Conservation (phyloP, 2,888 invertebrate species). For the Pachliopta kotzebuea region DNA sequence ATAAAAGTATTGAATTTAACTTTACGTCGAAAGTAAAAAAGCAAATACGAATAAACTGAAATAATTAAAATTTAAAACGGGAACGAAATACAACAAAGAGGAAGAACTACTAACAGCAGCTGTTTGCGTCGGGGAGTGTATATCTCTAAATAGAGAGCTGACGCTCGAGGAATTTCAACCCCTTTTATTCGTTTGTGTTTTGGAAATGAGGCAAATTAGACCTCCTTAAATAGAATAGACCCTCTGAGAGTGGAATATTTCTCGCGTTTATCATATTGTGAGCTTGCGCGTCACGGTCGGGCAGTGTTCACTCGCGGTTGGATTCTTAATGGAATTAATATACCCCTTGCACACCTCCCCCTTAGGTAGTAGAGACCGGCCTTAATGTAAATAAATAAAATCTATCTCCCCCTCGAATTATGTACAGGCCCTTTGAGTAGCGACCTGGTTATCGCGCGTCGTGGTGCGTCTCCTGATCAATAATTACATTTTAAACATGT, state of each 20-base stretch:
- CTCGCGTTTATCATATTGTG: constrained; percentile 36
- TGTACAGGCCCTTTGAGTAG: constrained; percentile 9
- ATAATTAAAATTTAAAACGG: no score
- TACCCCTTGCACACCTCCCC: no score
- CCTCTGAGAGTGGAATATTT: constrained; percentile 11
- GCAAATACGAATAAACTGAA: no score
- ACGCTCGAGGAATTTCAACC: not conserved
- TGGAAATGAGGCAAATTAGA: not conserved
- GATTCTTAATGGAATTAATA: constrained; percentile 36
- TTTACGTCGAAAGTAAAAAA: no score
- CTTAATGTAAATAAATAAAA: constrained; percentile 36
- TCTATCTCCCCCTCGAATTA: constrained; percentile 11
- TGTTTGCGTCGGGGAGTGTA: not conserved
- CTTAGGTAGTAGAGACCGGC: constrained; percentile 20
- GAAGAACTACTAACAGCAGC: not conserved
- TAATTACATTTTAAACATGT: constrained; percentile 7
- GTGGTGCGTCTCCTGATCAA: constrained; percentile 5
- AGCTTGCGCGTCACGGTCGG: constrained; percentile 34
- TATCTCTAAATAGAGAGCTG: not conserved
- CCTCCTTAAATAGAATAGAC: constrained; percentile 1
- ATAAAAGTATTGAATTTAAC: no score
- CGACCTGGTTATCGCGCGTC: constrained; percentile 2
- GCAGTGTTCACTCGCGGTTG: constrained; percentile 9
- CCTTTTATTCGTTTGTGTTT: constrained; percentile 2
- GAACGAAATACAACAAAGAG: not conserved